These are phyloP conservation scores for Romanogobio albipinnatus DNA, from an alignment of 2,113 vertebrate genomes.

Conservation along the genomic window DNA sequence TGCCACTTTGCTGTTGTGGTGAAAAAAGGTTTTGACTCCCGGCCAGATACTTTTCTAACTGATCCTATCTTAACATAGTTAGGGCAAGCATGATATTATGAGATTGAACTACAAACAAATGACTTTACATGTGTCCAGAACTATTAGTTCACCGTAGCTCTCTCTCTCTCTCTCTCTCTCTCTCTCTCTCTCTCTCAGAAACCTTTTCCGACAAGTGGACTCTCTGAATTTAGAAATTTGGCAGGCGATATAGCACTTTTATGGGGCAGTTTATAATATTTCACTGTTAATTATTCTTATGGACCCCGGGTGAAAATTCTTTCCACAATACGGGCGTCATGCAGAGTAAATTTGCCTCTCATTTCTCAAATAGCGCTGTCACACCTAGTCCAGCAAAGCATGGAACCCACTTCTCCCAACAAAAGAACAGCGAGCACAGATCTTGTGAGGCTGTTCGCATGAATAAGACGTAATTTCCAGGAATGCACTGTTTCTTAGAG, in stretches of 20 bases:
- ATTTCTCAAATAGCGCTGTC: slow-evolving; percentile 63
- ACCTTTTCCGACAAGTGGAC: slow-evolving; percentile 43
- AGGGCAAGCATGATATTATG: neutral
- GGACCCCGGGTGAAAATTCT: slow-evolving; percentile 60
- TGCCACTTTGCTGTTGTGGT: neutral
- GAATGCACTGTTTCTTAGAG: neutral
- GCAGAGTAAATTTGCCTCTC: slow-evolving; percentile 62
- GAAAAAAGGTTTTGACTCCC: slow-evolving; percentile 18
- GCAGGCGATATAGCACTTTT: slow-evolving; percentile 57
- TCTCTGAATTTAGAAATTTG: slow-evolving; percentile 60
- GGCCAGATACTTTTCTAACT: neutral
- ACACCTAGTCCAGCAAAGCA: slow-evolving; percentile 43
- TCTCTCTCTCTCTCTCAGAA: neutral
- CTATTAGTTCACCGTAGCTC: slow-evolving; percentile 25
- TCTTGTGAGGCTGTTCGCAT: slow-evolving; percentile 1
- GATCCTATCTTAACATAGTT: slow-evolving; percentile 18
- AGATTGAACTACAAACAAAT: slow-evolving; percentile 46
- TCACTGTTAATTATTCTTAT: slow-evolving; percentile 70
- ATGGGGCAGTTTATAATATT: slow-evolving; percentile 71
- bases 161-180: slow-evolving; percentile 10
- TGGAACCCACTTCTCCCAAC: slow-evolving; percentile 58
- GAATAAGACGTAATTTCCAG: slow-evolving; percentile 15
- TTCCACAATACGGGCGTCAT: slow-evolving; percentile 62
- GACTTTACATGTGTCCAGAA: slow-evolving; percentile 52
- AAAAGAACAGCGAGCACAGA: slow-evolving; percentile 46